Percentiles rank a stretch among this genome's conserved stretches.
These are phyloP conservation scores for Elanoides forficatus DNA, from an alignment of 2,113 vertebrate species.

Conservation along the genomic window DNA sequence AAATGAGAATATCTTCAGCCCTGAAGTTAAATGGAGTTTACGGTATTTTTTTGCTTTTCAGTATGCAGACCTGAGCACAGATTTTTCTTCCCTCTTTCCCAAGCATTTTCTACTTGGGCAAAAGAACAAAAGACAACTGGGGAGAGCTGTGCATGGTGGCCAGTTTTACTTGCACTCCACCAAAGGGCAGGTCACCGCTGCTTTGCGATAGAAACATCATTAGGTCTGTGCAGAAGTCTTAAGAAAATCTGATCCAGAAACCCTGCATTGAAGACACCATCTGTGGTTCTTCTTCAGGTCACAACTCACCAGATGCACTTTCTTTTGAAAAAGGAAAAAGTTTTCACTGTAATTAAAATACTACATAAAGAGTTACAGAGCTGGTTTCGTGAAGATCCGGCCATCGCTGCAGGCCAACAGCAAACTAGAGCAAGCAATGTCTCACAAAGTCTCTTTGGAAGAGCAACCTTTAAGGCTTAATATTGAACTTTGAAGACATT, in stretches of 20 bases:
- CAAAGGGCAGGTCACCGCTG: neutral
- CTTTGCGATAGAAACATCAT: neutral
- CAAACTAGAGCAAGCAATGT: neutral
- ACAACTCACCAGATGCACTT: neutral
- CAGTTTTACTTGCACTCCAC: neutral
- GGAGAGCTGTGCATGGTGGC: neutral
- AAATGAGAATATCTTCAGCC: neutral
- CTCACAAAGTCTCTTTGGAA: neutral
- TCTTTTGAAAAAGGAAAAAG: neutral
- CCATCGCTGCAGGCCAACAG: neutral
- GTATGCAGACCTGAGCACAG: neutral
- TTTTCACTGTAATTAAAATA: neutral
- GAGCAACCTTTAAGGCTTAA: neutral
- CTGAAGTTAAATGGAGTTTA: neutral
- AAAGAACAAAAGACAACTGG: neutral
- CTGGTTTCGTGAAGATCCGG: neutral
- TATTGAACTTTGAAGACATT: neutral
- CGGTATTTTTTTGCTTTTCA: neutral
- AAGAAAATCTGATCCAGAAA: neutral
- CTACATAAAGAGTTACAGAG: neutral
- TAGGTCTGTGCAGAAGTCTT: neutral
- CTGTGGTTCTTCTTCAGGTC: neutral
- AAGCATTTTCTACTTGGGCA: neutral
- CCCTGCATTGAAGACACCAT: neutral
- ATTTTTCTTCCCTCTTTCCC: neutral